These are phyloP conservation scores for Orthosia incerta DNA, from an alignment of 2,888 invertebrate genomes.

Conservation along the genomic window DNA sequence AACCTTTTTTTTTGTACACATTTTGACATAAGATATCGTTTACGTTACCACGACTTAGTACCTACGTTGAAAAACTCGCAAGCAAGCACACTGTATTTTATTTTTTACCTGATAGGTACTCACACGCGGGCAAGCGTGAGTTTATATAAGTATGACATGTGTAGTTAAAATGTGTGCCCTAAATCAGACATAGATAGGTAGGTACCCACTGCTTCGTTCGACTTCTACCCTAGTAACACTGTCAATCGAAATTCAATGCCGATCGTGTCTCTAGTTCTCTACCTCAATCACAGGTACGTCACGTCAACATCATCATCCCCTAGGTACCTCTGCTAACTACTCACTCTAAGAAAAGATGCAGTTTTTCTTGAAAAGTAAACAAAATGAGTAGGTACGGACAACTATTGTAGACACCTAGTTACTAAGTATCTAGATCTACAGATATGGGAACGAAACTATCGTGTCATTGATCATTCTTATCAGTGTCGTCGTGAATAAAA, in stretches of 20 bases:
- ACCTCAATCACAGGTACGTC: neutral
- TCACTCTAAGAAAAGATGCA: neutral
- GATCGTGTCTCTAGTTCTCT: neutral
- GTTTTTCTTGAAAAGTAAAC: neutral
- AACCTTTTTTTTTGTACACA: too few species aligned
- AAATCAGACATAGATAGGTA: too few species aligned
- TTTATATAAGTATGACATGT: too few species aligned
- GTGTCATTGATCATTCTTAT: slow-evolving; percentile 49
- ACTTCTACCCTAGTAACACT: neutral
- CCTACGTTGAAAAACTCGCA: too few species aligned
- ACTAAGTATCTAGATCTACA: neutral
- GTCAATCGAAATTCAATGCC: neutral
- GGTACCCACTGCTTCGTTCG: too few species aligned
- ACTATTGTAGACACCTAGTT: slow-evolving; percentile 1
- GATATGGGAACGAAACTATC: slow-evolving; percentile 20
- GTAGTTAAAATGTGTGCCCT: too few species aligned
- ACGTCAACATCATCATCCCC: neutral
- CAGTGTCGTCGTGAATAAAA: slow-evolving; percentile 25
- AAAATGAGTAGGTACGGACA: neutral
- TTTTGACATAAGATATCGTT: too few species aligned
- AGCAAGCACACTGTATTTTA: too few species aligned
- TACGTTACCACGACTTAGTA: too few species aligned
- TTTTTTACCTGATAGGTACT: too few species aligned
- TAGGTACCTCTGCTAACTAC: neutral
- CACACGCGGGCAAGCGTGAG: too few species aligned